A percentile compares a stretch with the other conserved stretches of the same genome.
These are phyloP conservation scores for Dicranocentrus wangi DNA, from an alignment of 2,888 invertebrate species.

Conservation along the genomic window DNA sequence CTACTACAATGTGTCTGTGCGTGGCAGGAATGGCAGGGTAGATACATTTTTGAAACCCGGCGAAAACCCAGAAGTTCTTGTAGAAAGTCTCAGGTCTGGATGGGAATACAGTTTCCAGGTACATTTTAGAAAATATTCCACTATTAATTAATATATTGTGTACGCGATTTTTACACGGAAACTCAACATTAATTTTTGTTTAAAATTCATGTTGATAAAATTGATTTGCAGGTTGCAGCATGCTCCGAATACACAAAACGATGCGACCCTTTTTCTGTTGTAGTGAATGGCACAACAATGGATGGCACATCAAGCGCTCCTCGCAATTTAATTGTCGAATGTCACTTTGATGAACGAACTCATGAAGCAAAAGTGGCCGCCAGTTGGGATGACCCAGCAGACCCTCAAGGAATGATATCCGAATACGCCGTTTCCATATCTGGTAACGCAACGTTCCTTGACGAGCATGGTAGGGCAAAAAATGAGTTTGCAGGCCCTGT, in stretches of 20 bases:
- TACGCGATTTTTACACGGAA: background rate
- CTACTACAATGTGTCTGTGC: conserved; percentile 67
- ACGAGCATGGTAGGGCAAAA: conserved; percentile 77
- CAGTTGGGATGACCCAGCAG: conserved; percentile 83
- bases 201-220: no score
- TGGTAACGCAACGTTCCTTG: conserved; percentile 78
- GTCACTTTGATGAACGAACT: conserved; percentile 80
- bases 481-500: conserved; percentile 80
- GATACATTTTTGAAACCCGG: conserved; percentile 13
- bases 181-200: background rate
- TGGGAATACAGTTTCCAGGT: conserved; percentile 87
- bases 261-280: conserved; percentile 86
- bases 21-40: conserved; percentile 21
- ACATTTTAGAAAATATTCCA: conserved; percentile 39
- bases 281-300: conserved; percentile 86
- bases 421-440: conserved; percentile 82
- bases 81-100: conserved; percentile 84
- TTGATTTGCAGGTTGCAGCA: conserved; percentile 79
- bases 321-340: conserved; percentile 81
- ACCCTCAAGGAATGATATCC: conserved; percentile 86
- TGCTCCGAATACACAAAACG: conserved; percentile 85
- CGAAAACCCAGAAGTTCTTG: conserved; percentile 83
- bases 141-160: no score
- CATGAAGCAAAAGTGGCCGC: conserved; percentile 81
- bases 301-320: conserved; percentile 88